Conservation (phyloP, 64 coral and sea anemone species). For the Astreopora myriophthalma region DNA sequence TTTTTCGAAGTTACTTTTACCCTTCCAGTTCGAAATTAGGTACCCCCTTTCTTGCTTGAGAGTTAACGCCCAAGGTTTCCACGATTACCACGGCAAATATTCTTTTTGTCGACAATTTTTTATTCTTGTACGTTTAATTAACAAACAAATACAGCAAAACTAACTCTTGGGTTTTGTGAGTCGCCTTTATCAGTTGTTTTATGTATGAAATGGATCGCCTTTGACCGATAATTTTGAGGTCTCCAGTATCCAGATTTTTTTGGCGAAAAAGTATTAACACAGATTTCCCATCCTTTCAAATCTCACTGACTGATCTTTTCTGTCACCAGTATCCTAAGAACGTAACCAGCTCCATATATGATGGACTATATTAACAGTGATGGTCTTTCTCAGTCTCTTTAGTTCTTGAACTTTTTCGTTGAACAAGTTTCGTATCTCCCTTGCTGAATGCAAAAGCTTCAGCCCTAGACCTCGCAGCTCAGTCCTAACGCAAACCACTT, state of each 20-base stretch:
- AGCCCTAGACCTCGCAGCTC: neutral
- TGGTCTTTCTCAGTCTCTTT: neutral
- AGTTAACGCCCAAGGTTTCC: neutral
- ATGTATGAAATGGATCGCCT: too few relatives aligned
- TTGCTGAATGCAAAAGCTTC: neutral
- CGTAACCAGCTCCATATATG: too few relatives aligned
- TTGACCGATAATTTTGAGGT: neutral
- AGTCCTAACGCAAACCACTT: neutral
- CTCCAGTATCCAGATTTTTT: neutral
- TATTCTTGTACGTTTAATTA: neutral
- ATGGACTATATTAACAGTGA: too few relatives aligned
- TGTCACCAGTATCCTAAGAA: too few relatives aligned
- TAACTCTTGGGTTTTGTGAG: neutral
- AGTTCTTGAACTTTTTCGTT: neutral
- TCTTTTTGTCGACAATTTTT: neutral
- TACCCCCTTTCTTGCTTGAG: neutral
- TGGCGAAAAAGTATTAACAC: too few relatives aligned
- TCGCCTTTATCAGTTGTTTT: neutral
- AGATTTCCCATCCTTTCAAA: too few relatives aligned
- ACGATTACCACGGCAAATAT: neutral
- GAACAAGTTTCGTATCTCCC: too few relatives aligned
- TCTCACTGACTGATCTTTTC: too few relatives aligned
- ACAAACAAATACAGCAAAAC: neutral
- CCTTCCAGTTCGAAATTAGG: neutral
- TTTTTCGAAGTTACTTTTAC: too few relatives aligned